These are phyloP conservation scores for Empis stercorea DNA, from an alignment of 2,888 invertebrate genomes.

Conservation along the genomic window DNA sequence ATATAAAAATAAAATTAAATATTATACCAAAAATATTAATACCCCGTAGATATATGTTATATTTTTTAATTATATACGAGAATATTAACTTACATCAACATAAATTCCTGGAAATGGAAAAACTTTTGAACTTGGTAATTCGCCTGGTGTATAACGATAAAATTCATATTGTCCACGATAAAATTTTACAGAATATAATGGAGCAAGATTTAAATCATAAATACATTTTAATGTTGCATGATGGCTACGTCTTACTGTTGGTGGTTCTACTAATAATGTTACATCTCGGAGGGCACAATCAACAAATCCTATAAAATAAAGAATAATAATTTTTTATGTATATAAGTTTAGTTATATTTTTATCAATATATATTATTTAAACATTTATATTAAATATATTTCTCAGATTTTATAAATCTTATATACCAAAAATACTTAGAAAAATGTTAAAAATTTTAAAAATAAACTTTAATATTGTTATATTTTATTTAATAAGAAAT, in stretches of 20 bases:
- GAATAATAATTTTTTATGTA: neutral
- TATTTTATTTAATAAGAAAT: no score
- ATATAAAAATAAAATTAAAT: slow-evolving; percentile 28
- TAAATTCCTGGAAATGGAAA: slow-evolving; percentile 62
- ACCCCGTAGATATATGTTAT: no score
- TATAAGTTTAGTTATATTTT: no score
- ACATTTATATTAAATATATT: no score
- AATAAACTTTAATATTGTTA: no score
- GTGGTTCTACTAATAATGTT: slow-evolving; percentile 54
- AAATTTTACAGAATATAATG: slow-evolving; percentile 77
- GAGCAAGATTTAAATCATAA: slow-evolving; percentile 62
- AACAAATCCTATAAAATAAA: slow-evolving; percentile 36
- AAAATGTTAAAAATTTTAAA: no score
- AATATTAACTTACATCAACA: slow-evolving; percentile 61
- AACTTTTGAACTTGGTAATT: slow-evolving; percentile 56
- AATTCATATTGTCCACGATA: slow-evolving; percentile 74
- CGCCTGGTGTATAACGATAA: slow-evolving; percentile 68
- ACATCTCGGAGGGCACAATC: slow-evolving; percentile 58
- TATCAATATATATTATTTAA: no score
- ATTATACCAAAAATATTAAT: no score
- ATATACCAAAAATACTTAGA: no score
- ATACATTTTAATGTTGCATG: slow-evolving; percentile 58
- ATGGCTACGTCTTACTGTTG: slow-evolving; percentile 52
- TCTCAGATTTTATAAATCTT: no score
- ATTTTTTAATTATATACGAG: neutral